Evolutionary conservation across 2,888 invertebrate genomes (phyloP), one percentile per base, ranked within the genome.

Genomic region (Hylaea fasciaria): DNA sequence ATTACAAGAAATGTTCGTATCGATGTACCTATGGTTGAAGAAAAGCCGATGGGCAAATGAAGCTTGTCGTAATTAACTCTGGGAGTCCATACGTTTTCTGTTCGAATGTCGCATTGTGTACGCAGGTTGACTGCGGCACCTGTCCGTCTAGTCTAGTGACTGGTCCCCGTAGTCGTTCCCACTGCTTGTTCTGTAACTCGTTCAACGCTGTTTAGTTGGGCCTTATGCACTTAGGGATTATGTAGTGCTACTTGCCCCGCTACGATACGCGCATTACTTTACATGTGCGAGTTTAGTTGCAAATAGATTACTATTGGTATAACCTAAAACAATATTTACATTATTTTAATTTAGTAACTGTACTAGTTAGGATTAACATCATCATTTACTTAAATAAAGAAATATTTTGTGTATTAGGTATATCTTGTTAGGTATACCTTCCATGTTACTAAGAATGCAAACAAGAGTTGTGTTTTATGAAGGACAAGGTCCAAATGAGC

Each of bases 101-200:
- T 67, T 69, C 62, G 57, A 62, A 52, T 53, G 62, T 60, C 62
- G 53, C 59, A 58, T 57, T 50, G 55, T 59, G 54, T 48, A 47
- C 39, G 47, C 46, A 50, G 40, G 37, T 52, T 54, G 44, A 29
- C 44, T 44, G 13, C 40, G 65, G 69, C 66, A 66, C 65, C 69
- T 60, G 62, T 53, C 55, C 66, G 69, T 69, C 65, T 66, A 51
- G 69, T 69, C 65, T 66, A 51, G 49, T 37, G 44, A 22, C 53
- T 49, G 53, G 49, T 40, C 57, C 37, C 11, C 12, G 9, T 45
- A 39, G 53, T 48, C 13, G 28, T 41, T 51, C 35, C 41, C 41
- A 46, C 17, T 50, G 28, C 10, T 35, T 45, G 46, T 45, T 39
- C 40, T 39, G 13, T 45, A 12, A 39, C 17, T 46, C 8, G 45